Evolutionary conservation across 2,888 invertebrate species (phyloP), one percentile per base, ranked within the genome.

Genomic region (Caenorhabditis becei): DNA sequence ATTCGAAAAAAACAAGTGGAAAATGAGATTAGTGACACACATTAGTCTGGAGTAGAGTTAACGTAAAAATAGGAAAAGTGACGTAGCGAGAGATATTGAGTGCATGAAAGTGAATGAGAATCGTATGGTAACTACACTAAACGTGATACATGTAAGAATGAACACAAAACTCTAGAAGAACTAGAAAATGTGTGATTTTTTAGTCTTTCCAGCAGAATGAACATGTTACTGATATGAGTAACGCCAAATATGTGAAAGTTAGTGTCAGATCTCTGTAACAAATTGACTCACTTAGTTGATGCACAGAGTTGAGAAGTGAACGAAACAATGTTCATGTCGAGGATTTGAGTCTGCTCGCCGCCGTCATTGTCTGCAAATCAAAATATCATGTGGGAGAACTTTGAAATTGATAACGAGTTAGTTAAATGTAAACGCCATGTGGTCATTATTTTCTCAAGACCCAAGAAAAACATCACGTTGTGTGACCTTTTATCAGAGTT

Each of bases 271-370:
- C 7, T n/a, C 28, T 28, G 24, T 11, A 41, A 14, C 11, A 41
- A 62, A 37, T 3, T 47, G 44, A 77, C 75, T 63, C 41, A 75
- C 75, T 66, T 80, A 37, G 75, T 77, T 24, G 80, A 61, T 71
- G 80, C 77, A 61, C 81, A 81, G 23, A 81, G 72, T 18, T 81
- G 81, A 10, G 81, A 81, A 23, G 81, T 81, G 72, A 81, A 77
- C 18, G 81, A 72, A 67, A 81, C 77, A 58, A 81, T 71, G 62
- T 77, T 81, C 81, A 81, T 81, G 35, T 61, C 63, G 72, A 72
- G 44, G 44, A 51, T 63, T 56, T 72, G 67, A 49, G 49, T 74
- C 61, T 66, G 75, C 66, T 70, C 54, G 53, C 51, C 67, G 65
- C 37, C 70, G 44, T 67, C 79, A 74, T 79, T 74, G 62, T 53